These are phyloP conservation scores for Microcebus lehilahytsara DNA, from an alignment of 2,113 vertebrate species.

Conservation along the genomic window DNA sequence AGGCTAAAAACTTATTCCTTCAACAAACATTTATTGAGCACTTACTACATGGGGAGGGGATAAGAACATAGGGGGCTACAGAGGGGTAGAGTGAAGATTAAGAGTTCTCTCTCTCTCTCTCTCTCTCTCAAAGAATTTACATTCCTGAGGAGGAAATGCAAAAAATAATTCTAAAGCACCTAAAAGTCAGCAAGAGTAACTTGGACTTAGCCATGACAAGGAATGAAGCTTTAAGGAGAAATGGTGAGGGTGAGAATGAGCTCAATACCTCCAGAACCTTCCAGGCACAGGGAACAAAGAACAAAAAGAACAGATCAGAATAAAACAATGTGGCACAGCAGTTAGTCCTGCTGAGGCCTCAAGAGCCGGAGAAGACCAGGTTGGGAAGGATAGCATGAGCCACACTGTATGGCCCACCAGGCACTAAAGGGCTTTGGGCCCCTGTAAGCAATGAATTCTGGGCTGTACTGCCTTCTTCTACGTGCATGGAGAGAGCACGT, in stretches of 20 bases:
- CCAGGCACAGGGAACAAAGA: background rate
- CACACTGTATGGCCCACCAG: background rate
- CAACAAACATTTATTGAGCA: background rate
- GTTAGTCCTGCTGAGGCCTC: accelerated
- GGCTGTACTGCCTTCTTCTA: background rate
- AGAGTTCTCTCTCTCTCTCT: background rate
- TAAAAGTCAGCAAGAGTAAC: background rate
- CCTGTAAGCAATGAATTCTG: background rate
- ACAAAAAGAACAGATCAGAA: background rate
- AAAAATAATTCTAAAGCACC: background rate
- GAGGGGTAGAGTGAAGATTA: background rate
- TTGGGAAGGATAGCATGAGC: accelerated
- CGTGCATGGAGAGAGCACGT: too few species aligned
- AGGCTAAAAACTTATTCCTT: too few species aligned
- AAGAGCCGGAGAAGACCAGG: accelerated
- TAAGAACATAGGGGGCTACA: too few species aligned
- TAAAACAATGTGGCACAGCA: background rate
- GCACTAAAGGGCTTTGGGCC: accelerated
- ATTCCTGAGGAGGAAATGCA: background rate
- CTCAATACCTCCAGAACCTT: background rate
- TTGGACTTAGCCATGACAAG: background rate
- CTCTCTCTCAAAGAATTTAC: background rate
- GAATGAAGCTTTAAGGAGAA: background rate
- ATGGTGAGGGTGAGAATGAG: background rate
- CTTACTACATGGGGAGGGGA: background rate